Conservation (phyloP, 2,888 invertebrate species). For the Tipula unca region DNA sequence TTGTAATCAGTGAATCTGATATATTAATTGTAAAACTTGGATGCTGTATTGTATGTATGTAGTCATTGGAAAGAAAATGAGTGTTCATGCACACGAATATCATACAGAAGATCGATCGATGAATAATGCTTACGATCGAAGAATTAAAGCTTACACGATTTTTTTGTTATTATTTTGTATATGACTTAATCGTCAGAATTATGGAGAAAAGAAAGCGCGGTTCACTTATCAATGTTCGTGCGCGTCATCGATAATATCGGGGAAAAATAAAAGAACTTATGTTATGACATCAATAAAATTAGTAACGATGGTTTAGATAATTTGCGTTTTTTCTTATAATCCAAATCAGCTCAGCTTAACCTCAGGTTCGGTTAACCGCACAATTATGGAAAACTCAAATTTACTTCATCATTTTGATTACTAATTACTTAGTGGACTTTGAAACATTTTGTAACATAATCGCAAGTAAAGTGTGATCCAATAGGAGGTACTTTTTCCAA, state of each 20-base stretch:
- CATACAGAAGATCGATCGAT: neutral
- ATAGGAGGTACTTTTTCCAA: too few species aligned
- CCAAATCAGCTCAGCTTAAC: too few species aligned
- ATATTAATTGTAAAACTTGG: neutral
- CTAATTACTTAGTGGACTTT: too few species aligned
- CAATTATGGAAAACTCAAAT: too few species aligned
- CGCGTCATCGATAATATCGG: neutral
- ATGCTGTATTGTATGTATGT: neutral
- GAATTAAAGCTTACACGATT: neutral
- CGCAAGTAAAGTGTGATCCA: too few species aligned
- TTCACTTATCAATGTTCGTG: neutral
- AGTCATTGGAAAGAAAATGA: neutral
- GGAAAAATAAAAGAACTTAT: neutral
- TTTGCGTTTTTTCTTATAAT: too few species aligned
- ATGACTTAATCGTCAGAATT: neutral
- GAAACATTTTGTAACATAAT: too few species aligned
- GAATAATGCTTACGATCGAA: neutral
- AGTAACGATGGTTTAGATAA: too few species aligned
- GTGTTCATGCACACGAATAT: neutral
- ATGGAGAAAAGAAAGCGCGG: neutral
- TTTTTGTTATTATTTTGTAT: neutral
- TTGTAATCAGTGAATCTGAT: conserved; percentile 3
- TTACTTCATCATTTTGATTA: too few species aligned
- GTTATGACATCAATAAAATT: neutral
- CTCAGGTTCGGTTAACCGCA: too few species aligned